Base-by-base conservation (phyloP, 37 sponge, comb jelly and placozoan species). In the Halichondria panicea region DNA sequence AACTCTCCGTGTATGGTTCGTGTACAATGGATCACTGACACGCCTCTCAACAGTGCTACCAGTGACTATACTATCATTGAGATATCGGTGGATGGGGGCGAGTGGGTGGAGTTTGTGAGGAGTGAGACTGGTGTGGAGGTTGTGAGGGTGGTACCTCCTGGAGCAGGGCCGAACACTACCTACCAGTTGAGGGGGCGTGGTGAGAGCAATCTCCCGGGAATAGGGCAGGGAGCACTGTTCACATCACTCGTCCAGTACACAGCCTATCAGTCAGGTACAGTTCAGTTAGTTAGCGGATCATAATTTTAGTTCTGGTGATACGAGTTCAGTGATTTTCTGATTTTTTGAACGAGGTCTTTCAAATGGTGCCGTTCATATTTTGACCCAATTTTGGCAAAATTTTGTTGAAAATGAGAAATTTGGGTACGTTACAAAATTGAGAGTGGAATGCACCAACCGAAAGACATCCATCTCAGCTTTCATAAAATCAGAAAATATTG, bases 121-220 rank as follows among this genome's bases (percentile, higher is more conserved):
- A 27, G n/a, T n/a, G n/a, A n/a, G n/a, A n/a, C 4, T n/a, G 25
- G 25, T 27, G 56, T 7, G 56, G 25, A 7, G 25, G 25, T 2
- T 7, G 4, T 35, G 24, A 19, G 34, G 24, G 4, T 63, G 30
- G 30, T 63, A 33, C 63, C 63, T 15, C 4, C 30, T 4, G 63
- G 63, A 34, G 25, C 7, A 7, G 34, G 31, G 31, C 34, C 3
- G 4, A 63, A 63, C 35, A 19, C 35, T 19, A 63, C 30, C 35
- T 63, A 63, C 34, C 31, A 63, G 4, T 35, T 63, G 63, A 63
- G 63, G 34, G 63, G 34, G 32, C 63, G 63, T 7, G 31, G 34
- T 28, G 3, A 3, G 2, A 63, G 35, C 63, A 27, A 27, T 7
- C 34, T 28, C 4, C 19, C 31, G 27, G 63, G 63, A 30, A n/a